Base-by-base conservation (phyloP, 1,140 invertebrate genomes). In the Spodoptera frugiperda region DNA sequence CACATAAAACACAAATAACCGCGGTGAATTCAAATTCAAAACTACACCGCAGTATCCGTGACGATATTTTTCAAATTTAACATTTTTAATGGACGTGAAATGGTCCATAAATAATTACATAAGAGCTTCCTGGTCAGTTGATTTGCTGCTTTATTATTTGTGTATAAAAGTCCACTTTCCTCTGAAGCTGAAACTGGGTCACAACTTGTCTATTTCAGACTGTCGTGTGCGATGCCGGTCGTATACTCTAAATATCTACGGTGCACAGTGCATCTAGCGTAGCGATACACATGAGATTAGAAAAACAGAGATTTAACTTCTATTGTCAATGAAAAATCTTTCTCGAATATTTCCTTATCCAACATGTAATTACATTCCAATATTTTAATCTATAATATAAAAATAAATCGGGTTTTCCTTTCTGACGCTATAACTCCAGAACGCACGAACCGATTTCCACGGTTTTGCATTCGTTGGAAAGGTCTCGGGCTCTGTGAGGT, bases 151-250 rank as follows among this genome's bases (percentile, higher is more conserved):
- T 72, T 80, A 79, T 12, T 25, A 12, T 57, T 49, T 39, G 21
- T 2, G 14, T 11, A 15, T 30, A 86, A 84, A 75, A 81, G 63
- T 53, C 57, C 55, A 46, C 84, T 84, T 89, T 85, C 25, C 61
- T 57, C 53, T 85, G 78, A 39, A 72, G 55, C 33, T 61, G 79
- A 83, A 93, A 91, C 75, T 93, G 85, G 92, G 92, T 93, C 91
- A 92, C 84, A 81, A 81, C 73, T 86, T 79, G 78, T 87, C 88
- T 92, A 92, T 93, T 92, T 92, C 76, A 83, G 87, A 74, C 84
- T 78, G 80, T 70, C 79, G 81, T 67, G 85, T 90, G 82, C 78
- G 85, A 87, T 87, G 87, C 86, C 82, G 82, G 83, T 84, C 85
- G 88, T 86, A 84, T 84, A 87, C 84, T 87, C 77, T 89, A 92